Base-by-base conservation (phyloP, 2,797 vertebrate species). In the Hapalemur alaotrensis region DNA sequence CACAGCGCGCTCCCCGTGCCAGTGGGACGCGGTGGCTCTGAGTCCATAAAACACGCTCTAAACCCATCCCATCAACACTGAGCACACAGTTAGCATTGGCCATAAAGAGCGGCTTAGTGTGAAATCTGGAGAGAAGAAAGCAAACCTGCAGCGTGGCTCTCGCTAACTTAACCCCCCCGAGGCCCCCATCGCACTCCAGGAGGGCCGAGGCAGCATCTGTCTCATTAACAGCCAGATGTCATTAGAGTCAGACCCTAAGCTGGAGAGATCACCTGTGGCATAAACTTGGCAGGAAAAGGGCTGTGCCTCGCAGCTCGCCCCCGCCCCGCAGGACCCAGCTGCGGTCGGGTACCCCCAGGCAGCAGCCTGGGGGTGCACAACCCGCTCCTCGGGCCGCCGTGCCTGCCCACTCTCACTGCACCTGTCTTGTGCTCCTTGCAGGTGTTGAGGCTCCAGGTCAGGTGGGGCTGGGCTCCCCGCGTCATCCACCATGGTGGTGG, bases 401-500 rank as follows among this genome's bases (percentile, higher is more conserved):
- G 10, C 0, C 41, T 14, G 4, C 82, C 61, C 7, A 6, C 28
- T 38, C 91, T 98, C 90, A 95, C 48, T 0, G 0, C 43, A 3
- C 23, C 10, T 67, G 28, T 95, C 84, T 59, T 96, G 46, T 96
- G 83, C 89, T 80, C 93, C 72, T 18, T 90, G 69, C 94, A 98
- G 97, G 97, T 95, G 84, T 13, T 12, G 30, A 84, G 94, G 80
- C 93, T 90, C 41, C 76, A 1, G 14, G 83, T 54, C 35, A 1
- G 96, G 96, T 10, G 81, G 92, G 94, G 59, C 76, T n/a, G 7
- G 46, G 65, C 50, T 75, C 63, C 32, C 70, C 35, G 78, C 57
- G 69, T 76, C 35, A 0, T 93, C 84, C 96, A 95, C 92, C 93
- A 98, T 98, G 98, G 97, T 97, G 75, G 95, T 84, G 61, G 97